Evolutionary conservation across 2,888 invertebrate species (phyloP).

Genomic region (Cistogaster globosa): DNA sequence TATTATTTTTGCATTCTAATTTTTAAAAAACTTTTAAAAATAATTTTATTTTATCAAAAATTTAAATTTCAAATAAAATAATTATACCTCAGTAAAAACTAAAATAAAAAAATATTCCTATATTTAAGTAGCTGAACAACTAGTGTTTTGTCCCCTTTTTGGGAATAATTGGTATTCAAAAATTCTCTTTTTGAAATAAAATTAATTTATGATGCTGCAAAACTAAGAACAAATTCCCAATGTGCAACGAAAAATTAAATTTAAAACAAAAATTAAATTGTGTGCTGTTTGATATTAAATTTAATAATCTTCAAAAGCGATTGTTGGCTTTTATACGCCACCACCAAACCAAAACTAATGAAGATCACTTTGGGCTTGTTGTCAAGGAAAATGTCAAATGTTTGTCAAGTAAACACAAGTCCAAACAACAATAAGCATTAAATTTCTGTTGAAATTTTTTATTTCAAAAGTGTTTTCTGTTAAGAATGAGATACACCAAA

Average conservation of each 20-base stretch:
- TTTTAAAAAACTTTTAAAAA: too few species aligned
- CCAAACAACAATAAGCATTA: neutral
- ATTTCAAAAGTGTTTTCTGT: neutral
- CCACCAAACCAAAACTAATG: conserved; percentile 32
- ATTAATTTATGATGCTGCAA: too few species aligned
- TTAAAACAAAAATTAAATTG: conserved; percentile 35
- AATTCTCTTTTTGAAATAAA: too few species aligned
- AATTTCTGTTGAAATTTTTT: conserved; percentile 23
- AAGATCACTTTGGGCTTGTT: conserved; percentile 2
- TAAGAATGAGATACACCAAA: neutral
- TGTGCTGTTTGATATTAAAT: conserved; percentile 46
- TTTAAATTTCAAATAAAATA: too few species aligned
- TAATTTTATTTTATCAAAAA: too few species aligned
- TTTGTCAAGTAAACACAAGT: neutral
- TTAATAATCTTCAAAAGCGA: conserved; percentile 18
- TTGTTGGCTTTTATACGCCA: neutral
- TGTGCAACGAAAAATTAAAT: conserved; percentile 23
- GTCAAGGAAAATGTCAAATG: conserved; percentile 59
- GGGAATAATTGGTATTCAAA: too few species aligned
- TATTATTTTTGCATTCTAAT: too few species aligned
- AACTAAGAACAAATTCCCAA: neutral
- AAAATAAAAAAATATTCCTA: too few species aligned
- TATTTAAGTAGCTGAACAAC: too few species aligned
- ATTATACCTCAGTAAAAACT: too few species aligned
- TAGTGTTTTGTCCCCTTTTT: too few species aligned